phyloP scores from a whole-genome alignment of 2,797 vertebrate species.

The Centropyge bicolor region DNA sequence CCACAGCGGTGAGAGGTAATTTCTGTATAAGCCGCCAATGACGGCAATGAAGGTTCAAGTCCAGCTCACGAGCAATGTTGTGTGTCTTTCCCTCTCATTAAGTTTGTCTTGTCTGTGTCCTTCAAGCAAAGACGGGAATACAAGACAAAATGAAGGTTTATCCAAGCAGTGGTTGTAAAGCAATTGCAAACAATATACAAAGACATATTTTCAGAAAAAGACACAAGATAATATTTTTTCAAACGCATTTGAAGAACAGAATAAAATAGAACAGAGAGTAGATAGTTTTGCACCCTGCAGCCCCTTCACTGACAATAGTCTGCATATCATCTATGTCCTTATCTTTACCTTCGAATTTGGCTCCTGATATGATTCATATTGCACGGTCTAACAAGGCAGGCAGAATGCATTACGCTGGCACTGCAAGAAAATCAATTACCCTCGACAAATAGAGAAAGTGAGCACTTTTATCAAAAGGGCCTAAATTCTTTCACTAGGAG shows the following conservation, averaged over 20 bases:
- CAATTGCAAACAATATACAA: neutral
- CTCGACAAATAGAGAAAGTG: constrained; percentile 35
- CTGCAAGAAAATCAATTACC: constrained; percentile 48
- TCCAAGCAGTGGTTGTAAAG: neutral
- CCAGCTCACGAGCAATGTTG: neutral
- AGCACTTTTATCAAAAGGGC: constrained; percentile 23
- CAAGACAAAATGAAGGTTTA: neutral
- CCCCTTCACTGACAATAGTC: neutral
- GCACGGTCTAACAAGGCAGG: constrained; percentile 32
- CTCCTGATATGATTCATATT: constrained; percentile 34
- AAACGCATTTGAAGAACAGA: neutral
- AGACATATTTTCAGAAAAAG: neutral
- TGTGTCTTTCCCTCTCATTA: neutral
- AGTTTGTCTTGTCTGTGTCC: neutral
- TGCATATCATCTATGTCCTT: neutral
- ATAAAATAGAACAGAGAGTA: neutral
- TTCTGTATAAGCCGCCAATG: neutral
- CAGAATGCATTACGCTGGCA: constrained; percentile 21
- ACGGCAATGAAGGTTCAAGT: constrained; percentile 16
- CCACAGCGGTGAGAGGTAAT: constrained; percentile 27
- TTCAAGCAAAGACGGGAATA: neutral
- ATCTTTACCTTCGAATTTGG: constrained; percentile 25
- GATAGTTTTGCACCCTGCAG: neutral
- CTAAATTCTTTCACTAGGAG: constrained; percentile 22
- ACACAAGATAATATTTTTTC: neutral